Conservation (phyloP, 2,797 vertebrate species). For the Acanthurus lineatus region DNA sequence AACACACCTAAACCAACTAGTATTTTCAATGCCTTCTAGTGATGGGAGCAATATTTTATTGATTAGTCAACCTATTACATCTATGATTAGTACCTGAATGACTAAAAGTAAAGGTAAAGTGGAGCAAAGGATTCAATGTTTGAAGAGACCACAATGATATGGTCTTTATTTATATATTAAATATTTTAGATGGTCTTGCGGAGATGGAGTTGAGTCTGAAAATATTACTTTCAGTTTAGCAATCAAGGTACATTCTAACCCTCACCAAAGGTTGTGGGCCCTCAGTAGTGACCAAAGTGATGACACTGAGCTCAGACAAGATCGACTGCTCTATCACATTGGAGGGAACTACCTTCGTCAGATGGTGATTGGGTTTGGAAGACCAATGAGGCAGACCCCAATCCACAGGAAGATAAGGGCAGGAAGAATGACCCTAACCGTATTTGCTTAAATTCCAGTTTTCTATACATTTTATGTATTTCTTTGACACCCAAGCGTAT, state of each 20-base stretch:
- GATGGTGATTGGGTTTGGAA: neutral
- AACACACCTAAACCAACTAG: too few species aligned
- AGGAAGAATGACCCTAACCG: neutral
- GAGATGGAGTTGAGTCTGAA: neutral
- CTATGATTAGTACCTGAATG: neutral
- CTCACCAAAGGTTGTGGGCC: neutral
- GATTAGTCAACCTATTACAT: too few species aligned
- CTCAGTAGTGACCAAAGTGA: neutral
- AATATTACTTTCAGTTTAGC: neutral
- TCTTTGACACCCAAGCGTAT: constrained; percentile 23
- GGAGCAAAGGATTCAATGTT: neutral
- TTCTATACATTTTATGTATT: neutral
- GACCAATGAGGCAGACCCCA: neutral
- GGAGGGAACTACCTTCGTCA: neutral
- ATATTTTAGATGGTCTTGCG: neutral
- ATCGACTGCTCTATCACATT: neutral
- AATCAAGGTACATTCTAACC: neutral
- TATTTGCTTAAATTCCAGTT: neutral
- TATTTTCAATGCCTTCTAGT: too few species aligned
- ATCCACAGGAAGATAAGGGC: neutral
- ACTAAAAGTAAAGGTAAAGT: neutral
- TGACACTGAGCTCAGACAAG: neutral
- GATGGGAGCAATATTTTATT: too few species aligned
- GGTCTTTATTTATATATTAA: neutral
- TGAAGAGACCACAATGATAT: neutral